Evolutionary conservation across 2,113 vertebrate species (phyloP), one percentile per base, ranked within the genome.

Genomic region (Himantopus leucocephalus): DNA sequence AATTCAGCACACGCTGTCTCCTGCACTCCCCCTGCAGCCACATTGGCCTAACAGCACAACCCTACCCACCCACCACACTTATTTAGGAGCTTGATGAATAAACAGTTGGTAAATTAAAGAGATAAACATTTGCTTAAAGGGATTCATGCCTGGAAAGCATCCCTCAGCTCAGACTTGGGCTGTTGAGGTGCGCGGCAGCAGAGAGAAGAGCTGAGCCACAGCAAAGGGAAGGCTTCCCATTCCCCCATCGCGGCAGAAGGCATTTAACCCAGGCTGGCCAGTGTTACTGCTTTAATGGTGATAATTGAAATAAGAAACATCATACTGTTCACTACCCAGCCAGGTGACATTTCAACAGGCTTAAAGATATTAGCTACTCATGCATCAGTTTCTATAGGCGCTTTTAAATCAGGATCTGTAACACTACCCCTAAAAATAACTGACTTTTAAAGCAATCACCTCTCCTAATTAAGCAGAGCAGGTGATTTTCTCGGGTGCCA

Each of bases 321-420:
- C n/a, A 4, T 19, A 22, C 2, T 21, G 12, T 6, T 64, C 32
- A 35, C 18, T n/a, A 17, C 23, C 17, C 72, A 75, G 37, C 20
- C 66, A 71, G 29, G 32, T 21, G 29, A 50, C 13, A 1, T 12
- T 56, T n/a, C 58, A 66, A 32, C 45, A 22, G 66, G 32, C 32
- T 56, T 56, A 3, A 37, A 73, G 37, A 4, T 15, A 35, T 0
- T 5, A 53, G 32, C 48, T 66, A n/a, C 59, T 60, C 21, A 10
- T 2, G 10, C 35, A 73, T 27, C 34, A 52, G 16, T 17, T 53
- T 37, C 64, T 67, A 16, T 0, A 11, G 23, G 52, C 1, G 1
- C 11, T 66, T 85, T 74, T 35, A 43, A 27, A 78, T 13, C 35
- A 35, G 35, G 17, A 26, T 14, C 35, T 81, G 18, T 8, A 60